Percentiles rank a stretch among this genome's conserved stretches.
These are phyloP conservation scores for Bujurquina vittata DNA, from an alignment of 2,113 vertebrate species.

Conservation along the genomic window DNA sequence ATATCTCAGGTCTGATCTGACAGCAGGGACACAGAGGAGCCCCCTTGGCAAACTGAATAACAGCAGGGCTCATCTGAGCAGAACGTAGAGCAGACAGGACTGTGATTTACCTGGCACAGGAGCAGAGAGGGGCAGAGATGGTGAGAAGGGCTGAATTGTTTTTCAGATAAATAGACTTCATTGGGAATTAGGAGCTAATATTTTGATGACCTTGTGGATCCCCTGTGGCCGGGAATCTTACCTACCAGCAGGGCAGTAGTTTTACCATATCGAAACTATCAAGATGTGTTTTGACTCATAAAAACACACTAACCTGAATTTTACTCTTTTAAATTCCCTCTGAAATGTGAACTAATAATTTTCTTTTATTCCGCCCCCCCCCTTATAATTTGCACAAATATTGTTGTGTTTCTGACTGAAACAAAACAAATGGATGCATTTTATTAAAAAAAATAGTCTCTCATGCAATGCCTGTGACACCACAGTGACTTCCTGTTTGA, in stretches of 20 bases:
- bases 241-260: neutral
- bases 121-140: conserved; percentile 7
- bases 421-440: neutral
- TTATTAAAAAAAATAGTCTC: neutral
- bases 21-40: conserved; percentile 57
- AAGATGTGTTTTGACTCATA: neutral
- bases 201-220: neutral
- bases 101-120: conserved; percentile 48
- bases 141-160: neutral
- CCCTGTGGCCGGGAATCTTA: neutral
- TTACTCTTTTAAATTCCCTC: neutral
- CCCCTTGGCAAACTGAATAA: conserved; percentile 40
- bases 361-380: neutral
- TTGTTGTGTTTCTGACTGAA: neutral
- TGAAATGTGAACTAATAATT: neutral
- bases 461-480: neutral
- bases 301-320: neutral
- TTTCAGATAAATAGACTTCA: conserved; percentile 4
- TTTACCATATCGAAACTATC: neutral
- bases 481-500: neutral
- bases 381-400: neutral
- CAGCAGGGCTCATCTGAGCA: conserved; percentile 60
- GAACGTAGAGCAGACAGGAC: conserved; percentile 41
- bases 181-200: neutral
- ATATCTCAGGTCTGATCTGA: conserved; percentile 59